Evolutionary conservation across 2,797 vertebrate species (phyloP), one percentile per base, ranked within the genome.

Genomic region (Tapera naevia): DNA sequence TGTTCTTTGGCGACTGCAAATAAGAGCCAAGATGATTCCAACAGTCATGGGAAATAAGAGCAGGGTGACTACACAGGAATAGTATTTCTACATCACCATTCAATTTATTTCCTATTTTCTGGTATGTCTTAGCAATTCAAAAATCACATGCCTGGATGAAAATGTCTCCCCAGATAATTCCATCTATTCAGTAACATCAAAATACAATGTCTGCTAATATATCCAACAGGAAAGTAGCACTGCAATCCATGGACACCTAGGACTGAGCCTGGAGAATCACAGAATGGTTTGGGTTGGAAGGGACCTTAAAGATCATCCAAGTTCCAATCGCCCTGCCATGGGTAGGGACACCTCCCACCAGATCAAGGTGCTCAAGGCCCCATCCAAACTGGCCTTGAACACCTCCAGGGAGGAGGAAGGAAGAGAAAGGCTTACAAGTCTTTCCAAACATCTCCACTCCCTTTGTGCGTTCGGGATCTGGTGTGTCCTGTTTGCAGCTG

Each of bases 11-110:
- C 50, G 23, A 7, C 9, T 41, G 11, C 39, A 39, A 32, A 3
- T 1, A 53, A 32, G 16, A 61, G 70, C 53, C n/a, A 17, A 51
- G 71, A 33, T 23, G 73, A 65, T 81, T 53, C 69, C 35, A 58
- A 16, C 51, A 58, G 46, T 2, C n/a, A 3, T 0, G 27, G 58
- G 74, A 61, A 70, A 37, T 8, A 7, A 24, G 43, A 15, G 1
- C 1, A 0, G 39, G 56, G 33, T 1, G 28, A 56, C 53, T 32
- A 10, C 7, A 27, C 1, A 41, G 4, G 58, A 86, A 51, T 0
- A 58, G 32, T 3, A 48, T 13, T 70, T 65, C 67, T 37, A 21
- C 1, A 1, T 23, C 60, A 4, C 58, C 16, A 2, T 12, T 46
- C 24, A 2, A 33, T 46, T 51, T 11, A 35, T 51, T 51, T 70